Evolutionary conservation across 2,113 vertebrate species (phyloP).

Genomic region (Oreochromis niloticus): DNA sequence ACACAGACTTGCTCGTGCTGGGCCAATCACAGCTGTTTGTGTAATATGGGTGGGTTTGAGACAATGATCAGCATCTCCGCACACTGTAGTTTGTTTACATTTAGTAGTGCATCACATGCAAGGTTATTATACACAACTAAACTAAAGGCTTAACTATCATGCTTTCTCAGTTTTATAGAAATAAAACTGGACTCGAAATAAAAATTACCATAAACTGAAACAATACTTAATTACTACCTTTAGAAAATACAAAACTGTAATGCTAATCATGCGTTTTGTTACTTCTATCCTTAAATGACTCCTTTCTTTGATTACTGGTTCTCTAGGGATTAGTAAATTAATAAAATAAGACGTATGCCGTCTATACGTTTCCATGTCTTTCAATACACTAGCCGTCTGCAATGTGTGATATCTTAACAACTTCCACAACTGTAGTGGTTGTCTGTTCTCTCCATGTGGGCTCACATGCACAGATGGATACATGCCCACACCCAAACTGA

Average conservation of each 20-base stretch:
- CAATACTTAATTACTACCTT: neutral
- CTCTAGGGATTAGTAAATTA: conserved; percentile 4
- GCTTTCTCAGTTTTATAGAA: neutral
- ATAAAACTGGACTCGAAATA: neutral
- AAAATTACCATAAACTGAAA: neutral
- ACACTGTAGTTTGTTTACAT: neutral
- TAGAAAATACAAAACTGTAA: neutral
- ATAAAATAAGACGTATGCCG: neutral
- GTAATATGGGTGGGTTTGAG: neutral
- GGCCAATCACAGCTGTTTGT: neutral
- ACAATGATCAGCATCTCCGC: neutral
- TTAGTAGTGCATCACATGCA: neutral
- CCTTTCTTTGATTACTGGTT: neutral
- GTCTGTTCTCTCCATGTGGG: neutral
- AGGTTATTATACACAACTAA: neutral
- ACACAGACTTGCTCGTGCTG: neutral
- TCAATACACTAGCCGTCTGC: neutral
- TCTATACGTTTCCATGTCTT: conserved; percentile 19
- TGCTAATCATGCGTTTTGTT: neutral
- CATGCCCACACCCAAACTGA: conserved; percentile 43
- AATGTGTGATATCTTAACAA: conserved; percentile 19
- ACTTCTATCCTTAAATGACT: neutral
- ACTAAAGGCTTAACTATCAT: neutral
- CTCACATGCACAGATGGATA: conserved; percentile 24
- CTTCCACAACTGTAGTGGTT: conserved; percentile 23